These are phyloP conservation scores for Pectinophora gossypiella DNA, from an alignment of 1,140 invertebrate genomes.

Conservation along the genomic window DNA sequence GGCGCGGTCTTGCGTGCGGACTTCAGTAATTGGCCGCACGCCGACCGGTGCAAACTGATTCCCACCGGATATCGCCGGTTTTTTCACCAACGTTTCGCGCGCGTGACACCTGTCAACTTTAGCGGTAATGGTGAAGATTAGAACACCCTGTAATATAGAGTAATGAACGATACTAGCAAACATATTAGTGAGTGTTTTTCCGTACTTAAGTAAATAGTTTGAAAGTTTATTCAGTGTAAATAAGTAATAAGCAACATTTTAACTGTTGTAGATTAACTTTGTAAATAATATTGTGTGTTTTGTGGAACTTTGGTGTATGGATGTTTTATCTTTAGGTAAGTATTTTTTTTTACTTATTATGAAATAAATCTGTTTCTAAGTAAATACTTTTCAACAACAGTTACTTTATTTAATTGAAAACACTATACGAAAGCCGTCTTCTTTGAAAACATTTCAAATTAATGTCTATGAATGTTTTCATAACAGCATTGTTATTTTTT, in stretches of 20 bases:
- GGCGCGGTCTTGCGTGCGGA: conserved; percentile 45
- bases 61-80: conserved; percentile 12
- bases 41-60: conserved; percentile 34
- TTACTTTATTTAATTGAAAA: too few relatives aligned
- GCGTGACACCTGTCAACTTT: conserved; percentile 31
- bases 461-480: too few relatives aligned
- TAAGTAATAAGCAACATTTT: not conserved
- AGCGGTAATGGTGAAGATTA: conserved; percentile 5
- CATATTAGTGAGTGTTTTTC: not conserved
- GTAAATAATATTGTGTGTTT: conserved; percentile 11
- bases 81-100: conserved; percentile 2
- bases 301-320: conserved; percentile 10
- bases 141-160: not conserved
- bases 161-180: too few relatives aligned
- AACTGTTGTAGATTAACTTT: conserved; percentile 4
- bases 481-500: too few relatives aligned
- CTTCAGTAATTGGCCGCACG: conserved; percentile 65
- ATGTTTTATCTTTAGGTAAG: conserved; percentile 10
- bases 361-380: not conserved
- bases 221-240: conserved; percentile 6
- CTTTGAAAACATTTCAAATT: too few relatives aligned
- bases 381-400: too few relatives aligned
- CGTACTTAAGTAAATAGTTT: not conserved
- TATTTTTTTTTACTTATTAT: not conserved
- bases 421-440: too few relatives aligned